Base-by-base conservation (phyloP, 2,888 invertebrate species). In the Eugnorisma glareosa region DNA sequence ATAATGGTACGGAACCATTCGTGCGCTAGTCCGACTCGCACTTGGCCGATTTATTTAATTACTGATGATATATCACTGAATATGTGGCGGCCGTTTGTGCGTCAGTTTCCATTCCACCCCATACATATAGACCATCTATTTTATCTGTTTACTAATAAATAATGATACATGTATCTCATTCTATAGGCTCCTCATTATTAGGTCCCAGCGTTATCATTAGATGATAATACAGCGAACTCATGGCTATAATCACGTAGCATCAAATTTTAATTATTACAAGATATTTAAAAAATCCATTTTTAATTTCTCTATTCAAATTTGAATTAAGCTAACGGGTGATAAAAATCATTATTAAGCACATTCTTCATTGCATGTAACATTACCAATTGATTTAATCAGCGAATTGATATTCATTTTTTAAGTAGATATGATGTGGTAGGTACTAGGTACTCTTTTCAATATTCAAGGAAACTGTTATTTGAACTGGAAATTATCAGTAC, bases 171-270 rank as follows among this genome's bases (percentile, higher is more conserved):
- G 37, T 67, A 71, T 68, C 54, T 51, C 18, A 64, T 66, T 54
- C 24, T 21, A n/a, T n/a, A 48, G 59, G 45, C 69, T 67, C 68
- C 75, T 73, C 43, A 77, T 69, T 69, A 71, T 66, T 61, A 37
- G 4, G 1, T 15, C 10, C 21, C 71, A 61, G 63, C 57, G 11
- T 69, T 67, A 31, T 64, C 51, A 64, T 31, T 76, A 72, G 11
- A 67, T 61, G 54, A 66, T 72, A 71, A 35, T 76, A 64, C 71
- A 67, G 31, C 35, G 11, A 48, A 59, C 0, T 61, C 61, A 24
- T 70, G 78, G 1, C 11, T 35, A 31, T 21, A 61, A 79, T 71
- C 79, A 79, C 72, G 48, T 82, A 63, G 37, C 15, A 21, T 43
- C 5, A 6, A 43, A 61, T 28, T 64, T 63, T 15, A 4, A 57